Evolutionary conservation across 2,113 vertebrate genomes (phyloP).

Genomic region (Sisor rabdophorus): DNA sequence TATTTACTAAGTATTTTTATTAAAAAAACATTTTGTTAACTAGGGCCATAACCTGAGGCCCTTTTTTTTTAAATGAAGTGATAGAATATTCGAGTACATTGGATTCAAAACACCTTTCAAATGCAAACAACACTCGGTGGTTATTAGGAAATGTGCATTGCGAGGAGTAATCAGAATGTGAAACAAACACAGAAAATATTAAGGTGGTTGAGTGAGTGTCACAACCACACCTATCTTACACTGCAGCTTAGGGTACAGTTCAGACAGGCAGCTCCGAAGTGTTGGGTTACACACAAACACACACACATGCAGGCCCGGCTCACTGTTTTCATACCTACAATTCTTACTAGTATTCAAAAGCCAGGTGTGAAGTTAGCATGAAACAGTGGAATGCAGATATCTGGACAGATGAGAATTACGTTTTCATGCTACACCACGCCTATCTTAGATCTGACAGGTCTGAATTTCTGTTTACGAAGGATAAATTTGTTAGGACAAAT

Average conservation of each 20-base stretch:
- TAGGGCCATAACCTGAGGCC: background rate
- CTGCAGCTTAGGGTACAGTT: conserved; percentile 12
- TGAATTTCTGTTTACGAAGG: too few species aligned
- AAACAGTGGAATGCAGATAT: background rate
- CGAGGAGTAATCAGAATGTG: background rate
- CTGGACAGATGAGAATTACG: too few species aligned
- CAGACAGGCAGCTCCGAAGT: conserved; percentile 21
- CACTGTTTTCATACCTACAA: conserved; percentile 1
- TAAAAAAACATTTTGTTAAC: too few species aligned
- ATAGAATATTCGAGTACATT: background rate
- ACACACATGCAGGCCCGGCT: background rate
- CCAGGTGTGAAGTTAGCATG: background rate
- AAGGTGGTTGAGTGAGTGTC: background rate
- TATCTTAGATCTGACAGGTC: too few species aligned
- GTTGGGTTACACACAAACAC: conserved; percentile 18
- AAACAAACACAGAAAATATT: background rate
- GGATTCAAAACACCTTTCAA: background rate
- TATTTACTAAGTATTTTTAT: too few species aligned
- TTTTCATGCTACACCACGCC: too few species aligned
- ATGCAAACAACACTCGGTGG: background rate
- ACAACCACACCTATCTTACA: conserved; percentile 39
- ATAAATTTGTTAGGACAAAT: too few species aligned
- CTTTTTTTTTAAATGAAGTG: background rate
- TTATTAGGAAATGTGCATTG: background rate
- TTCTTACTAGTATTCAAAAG: background rate